Evolutionary conservation across 2,888 invertebrate genomes (phyloP), one percentile per base, ranked within the genome.

Genomic region (Caenorhabditis angaria): DNA sequence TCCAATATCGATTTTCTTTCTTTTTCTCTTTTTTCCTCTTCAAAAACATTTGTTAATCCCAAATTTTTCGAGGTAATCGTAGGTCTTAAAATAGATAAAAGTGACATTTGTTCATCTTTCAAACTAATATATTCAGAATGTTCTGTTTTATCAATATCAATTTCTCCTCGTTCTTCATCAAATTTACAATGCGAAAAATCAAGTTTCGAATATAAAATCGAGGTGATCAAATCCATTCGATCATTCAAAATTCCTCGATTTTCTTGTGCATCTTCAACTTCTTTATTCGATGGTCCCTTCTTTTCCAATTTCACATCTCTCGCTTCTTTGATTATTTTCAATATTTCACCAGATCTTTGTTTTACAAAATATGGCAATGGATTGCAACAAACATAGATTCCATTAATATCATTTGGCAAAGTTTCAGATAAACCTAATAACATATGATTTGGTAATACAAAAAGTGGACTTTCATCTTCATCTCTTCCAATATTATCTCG

Each of bases 371-470:
- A 93, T 10, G 97, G 97, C 82, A 95, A 92, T 0, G 96, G 97
- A 88, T 93, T 93, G 88, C 97, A 97, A 85, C 94, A 94, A 0
- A 95, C 94, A 70, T 94, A 88, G 70, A 99, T 92, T 1, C 97
- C 97, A 86, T 83, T 78, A 25, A 78, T 61, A 50, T 87, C 87
- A n/a, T 82, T 76, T 5, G 87, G 86, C 29, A 86, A 64, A 14
- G 77, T 68, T 70, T 96, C 94, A 0, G 94, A 92, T 69, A 97
- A 93, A 87, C 94, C 92, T 62, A 97, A 87, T 89, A 99, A 88
- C 95, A 96, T 95, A 88, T 97, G 95, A 89, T 95, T 95, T 0
- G 97, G 97, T 67, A 99, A 89, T 56, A 99, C 93, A 89, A 94
- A 97, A 41, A 93, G 93, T 76, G 91, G 91, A 87, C 96, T 95